phyloP scores from a whole-genome alignment of 2,888 invertebrate species.

The Abrostola tripartita region DNA sequence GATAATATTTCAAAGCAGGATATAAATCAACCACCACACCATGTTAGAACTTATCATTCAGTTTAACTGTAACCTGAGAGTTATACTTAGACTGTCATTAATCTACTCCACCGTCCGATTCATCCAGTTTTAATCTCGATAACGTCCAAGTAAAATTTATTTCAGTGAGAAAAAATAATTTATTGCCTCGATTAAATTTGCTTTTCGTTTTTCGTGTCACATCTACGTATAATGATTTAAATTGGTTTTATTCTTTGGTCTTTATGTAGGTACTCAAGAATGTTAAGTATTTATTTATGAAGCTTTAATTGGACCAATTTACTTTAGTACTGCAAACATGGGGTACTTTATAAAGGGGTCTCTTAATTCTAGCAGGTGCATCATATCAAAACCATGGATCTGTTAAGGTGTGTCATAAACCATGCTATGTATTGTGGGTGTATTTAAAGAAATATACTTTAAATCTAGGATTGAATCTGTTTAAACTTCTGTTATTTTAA shows the following conservation, averaged over 20 bases:
- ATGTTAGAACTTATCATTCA: slow-evolving; percentile 32
- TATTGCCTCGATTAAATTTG: slow-evolving; percentile 43
- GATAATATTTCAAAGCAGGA: slow-evolving; percentile 48
- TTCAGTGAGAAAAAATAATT: slow-evolving; percentile 48
- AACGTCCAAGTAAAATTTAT: slow-evolving; percentile 45
- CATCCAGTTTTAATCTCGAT: slow-evolving; percentile 59
- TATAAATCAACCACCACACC: slow-evolving; percentile 39
- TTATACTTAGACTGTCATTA: slow-evolving; percentile 55
- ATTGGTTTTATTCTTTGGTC: background rate
- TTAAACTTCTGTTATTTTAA: background rate
- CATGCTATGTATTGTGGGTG: too few species aligned
- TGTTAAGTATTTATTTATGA: background rate
- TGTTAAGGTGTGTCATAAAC: too few species aligned
- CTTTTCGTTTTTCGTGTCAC: slow-evolving; percentile 15
- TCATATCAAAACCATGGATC: too few species aligned
- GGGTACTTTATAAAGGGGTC: too few species aligned
- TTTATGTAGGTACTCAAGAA: background rate
- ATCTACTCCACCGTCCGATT: slow-evolving; percentile 58
- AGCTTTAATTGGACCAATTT: background rate
- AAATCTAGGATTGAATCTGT: background rate
- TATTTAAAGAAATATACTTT: background rate
- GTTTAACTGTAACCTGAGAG: slow-evolving; percentile 34
- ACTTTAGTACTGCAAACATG: too few species aligned
- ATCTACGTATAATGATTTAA: slow-evolving; percentile 16
- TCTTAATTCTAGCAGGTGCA: too few species aligned